Conservation (phyloP, 2,113 vertebrate genomes). For the Apistogramma diplotaenia region DNA sequence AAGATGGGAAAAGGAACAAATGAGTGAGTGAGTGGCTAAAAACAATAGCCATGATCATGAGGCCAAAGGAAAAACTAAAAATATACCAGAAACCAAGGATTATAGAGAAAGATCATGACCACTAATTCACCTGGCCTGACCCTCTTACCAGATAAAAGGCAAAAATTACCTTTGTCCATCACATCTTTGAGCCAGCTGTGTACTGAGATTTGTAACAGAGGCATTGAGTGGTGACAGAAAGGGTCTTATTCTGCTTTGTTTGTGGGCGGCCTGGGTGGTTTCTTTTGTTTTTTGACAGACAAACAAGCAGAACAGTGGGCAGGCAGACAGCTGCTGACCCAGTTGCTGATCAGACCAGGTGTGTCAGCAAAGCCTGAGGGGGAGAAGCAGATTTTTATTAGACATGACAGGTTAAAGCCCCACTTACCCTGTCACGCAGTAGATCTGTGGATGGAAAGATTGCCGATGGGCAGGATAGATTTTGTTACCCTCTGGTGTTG, state of each 20-base stretch:
- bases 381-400: constrained; percentile 31
- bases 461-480: constrained; percentile 7
- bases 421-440: constrained; percentile 22
- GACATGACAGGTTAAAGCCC: constrained; percentile 47
- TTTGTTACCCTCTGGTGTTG: constrained; percentile 18
- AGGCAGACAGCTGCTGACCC: constrained; percentile 56
- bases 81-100: not conserved
- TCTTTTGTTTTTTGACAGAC: constrained; percentile 10
- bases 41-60: not conserved
- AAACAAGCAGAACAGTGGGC: constrained; percentile 17
- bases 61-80: not conserved
- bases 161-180: not conserved
- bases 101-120: not conserved
- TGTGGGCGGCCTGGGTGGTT: not conserved
- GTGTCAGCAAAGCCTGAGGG: constrained; percentile 37
- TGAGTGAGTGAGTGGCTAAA: too few species aligned
- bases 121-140: not conserved
- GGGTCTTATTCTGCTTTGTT: not conserved
- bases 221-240: not conserved
- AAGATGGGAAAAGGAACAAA: not conserved
- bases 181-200: not conserved
- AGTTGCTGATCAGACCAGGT: constrained; percentile 55
- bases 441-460: constrained; percentile 5
- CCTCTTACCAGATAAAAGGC: rapidly evolving
- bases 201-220: not conserved